Evolutionary conservation across 2,888 invertebrate genomes (phyloP), one percentile per base, ranked within the genome.

Genomic region (Drosophila mulleri): DNA sequence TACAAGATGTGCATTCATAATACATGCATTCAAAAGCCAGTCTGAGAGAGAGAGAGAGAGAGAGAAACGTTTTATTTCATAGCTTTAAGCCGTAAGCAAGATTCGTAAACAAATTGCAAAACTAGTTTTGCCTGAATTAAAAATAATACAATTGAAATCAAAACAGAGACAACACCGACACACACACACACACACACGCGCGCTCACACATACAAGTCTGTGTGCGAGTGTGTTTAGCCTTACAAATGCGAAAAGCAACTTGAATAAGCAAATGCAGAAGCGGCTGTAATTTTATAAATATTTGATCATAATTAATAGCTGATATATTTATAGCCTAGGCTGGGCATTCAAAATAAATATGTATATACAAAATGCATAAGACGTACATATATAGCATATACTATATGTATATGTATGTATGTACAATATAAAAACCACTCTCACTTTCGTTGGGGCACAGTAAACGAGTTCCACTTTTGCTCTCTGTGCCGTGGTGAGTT

Each of bases 391-490:
- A 50, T 50, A n/a, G 18, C n/a, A 6, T 29, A 12, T 48, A 18
- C n/a, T 5, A 16, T 23, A 11, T 6, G 14, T 14, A 11, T 6
- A 37, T 14, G 14, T 37, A 6, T n/a, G n/a, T 20, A 20, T 29
- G 29, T 48, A 23, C n/a, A n/a, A n/a, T 23, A 23, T 23, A 48
- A 32, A 48, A 50, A 70, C 68, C 80, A 89, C 89, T 86, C 87
- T 89, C 82, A 84, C 89, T 86, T 87, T 87, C 75, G 76, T 81
- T 71, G 67, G 52, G 72, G 67, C 66, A 56, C 32, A 67, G 61
- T 64, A 86, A 88, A 88, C 88, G 72, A 77, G 87, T 85, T 87
- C 72, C 82, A 82, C 82, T 77, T 69, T 75, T 71, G 74, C 82
- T 87, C 84, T 83, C 80, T 67, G 35, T 5, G 37, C 23, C 23